Percentiles rank a stretch among this genome's conserved stretches.
Evolutionary conservation across 2,797 vertebrate genomes (phyloP).

Genomic region (Tachyglossus aculeatus): DNA sequence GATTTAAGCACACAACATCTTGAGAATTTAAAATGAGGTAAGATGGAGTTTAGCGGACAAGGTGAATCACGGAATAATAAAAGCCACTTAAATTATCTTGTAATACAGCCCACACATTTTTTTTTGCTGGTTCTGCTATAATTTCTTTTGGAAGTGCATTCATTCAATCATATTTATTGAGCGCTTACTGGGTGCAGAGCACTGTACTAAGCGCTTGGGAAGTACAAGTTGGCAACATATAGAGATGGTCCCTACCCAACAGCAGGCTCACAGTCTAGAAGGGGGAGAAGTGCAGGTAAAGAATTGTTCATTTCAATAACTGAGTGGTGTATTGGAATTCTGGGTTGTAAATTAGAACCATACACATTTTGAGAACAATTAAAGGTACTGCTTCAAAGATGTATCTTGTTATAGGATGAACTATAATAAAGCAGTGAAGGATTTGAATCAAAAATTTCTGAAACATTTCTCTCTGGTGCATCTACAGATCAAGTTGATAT

Average conservation of each 20-base stretch:
- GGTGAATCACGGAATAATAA: background rate
- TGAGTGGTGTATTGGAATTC: background rate
- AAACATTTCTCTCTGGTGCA: too few species aligned
- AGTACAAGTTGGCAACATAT: too few species aligned
- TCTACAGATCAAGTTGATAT: too few species aligned
- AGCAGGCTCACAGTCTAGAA: too few species aligned
- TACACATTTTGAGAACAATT: conserved; percentile 17
- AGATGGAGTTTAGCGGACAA: background rate
- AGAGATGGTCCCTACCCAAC: too few species aligned
- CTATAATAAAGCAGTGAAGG: background rate
- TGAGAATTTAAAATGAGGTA: too few species aligned
- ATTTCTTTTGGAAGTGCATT: background rate
- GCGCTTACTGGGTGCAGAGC: too few species aligned
- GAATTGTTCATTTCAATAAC: conserved; percentile 36
- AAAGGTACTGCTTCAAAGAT: conserved; percentile 1
- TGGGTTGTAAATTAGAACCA: background rate
- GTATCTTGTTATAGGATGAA: background rate
- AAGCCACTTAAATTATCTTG: conserved; percentile 9
- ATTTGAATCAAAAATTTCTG: background rate
- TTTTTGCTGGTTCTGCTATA: background rate
- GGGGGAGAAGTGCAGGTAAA: background rate
- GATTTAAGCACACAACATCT: background rate
- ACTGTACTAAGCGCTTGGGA: too few species aligned
- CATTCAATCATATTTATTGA: too few species aligned
- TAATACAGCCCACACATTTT: conserved; percentile 11